Conservation (phyloP, 2,113 vertebrate genomes). For the Cryptomyrus ogoouensis region DNA sequence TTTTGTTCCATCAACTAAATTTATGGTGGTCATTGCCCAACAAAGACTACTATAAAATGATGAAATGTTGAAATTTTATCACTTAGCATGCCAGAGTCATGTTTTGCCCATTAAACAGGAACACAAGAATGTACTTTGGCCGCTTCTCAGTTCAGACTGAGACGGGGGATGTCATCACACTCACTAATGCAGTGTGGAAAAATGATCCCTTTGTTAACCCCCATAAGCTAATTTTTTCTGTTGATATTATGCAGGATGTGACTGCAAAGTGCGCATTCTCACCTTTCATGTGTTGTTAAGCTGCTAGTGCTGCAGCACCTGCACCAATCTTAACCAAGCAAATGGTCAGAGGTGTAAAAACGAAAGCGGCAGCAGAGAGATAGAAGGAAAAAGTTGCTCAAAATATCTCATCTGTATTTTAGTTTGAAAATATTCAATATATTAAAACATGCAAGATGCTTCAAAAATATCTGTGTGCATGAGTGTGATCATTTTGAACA, state of each 20-base stretch:
- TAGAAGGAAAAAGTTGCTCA: neutral
- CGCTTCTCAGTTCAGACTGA: neutral
- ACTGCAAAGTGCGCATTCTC: neutral
- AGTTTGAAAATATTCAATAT: neutral
- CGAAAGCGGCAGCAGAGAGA: neutral
- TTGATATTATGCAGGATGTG: neutral
- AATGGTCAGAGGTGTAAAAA: neutral
- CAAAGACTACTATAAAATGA: conserved; percentile 9
- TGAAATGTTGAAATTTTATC: conserved; percentile 12
- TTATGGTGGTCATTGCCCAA: neutral
- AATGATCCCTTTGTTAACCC: neutral
- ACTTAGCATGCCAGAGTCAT: conserved; percentile 16
- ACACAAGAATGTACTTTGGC: conserved; percentile 15
- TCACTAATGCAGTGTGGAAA: conserved; percentile 5
- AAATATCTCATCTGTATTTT: neutral
- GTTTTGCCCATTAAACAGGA: conserved; percentile 12
- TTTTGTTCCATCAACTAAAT: neutral
- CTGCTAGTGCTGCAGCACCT: neutral
- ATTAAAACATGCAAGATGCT: neutral
- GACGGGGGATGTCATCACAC: conserved; percentile 2
- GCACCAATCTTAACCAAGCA: neutral
- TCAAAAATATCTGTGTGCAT: neutral
- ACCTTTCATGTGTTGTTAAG: neutral
- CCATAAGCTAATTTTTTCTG: neutral
- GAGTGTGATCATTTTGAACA: neutral